Evolutionary conservation across 2,113 vertebrate genomes (phyloP).

Genomic region (Spea multiplicata): DNA sequence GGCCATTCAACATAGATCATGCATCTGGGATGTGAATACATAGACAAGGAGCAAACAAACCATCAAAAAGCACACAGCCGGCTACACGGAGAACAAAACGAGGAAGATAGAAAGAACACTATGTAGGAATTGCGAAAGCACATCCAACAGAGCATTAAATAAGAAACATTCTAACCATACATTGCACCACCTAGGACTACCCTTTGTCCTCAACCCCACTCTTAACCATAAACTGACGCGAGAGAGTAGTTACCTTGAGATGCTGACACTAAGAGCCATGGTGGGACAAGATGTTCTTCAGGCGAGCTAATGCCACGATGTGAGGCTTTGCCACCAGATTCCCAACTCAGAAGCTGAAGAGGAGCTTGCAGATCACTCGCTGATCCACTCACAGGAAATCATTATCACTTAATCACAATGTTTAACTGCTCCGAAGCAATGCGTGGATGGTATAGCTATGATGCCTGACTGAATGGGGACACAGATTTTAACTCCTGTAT

Average conservation of each 20-base stretch:
- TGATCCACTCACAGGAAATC: conserved; percentile 17
- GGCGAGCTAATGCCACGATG: neutral
- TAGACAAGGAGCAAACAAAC: neutral
- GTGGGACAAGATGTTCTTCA: conserved; percentile 8
- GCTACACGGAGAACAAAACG: too few relatives aligned
- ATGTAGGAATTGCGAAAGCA: too few relatives aligned
- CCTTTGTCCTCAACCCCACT: neutral
- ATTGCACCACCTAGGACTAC: too few relatives aligned
- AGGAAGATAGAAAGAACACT: too few relatives aligned
- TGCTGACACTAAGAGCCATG: conserved; percentile 30
- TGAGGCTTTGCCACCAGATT: conserved; percentile 8
- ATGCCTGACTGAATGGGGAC: conserved; percentile 21
- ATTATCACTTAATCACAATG: conserved; percentile 34
- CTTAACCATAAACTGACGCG: neutral
- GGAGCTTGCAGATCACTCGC: conserved; percentile 8
- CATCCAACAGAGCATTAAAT: too few relatives aligned
- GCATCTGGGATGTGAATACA: neutral
- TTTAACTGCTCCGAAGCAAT: conserved; percentile 22
- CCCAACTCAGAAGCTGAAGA: neutral
- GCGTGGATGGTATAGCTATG: conserved; percentile 26
- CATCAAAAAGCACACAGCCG: too few relatives aligned
- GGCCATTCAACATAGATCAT: conserved; percentile 7
- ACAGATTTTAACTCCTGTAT: conserved; percentile 14
- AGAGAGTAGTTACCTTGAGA: conserved; percentile 29
- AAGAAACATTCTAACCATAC: too few relatives aligned